Base-by-base conservation (phyloP, 2,113 vertebrate genomes). In the Pteropus alecto region DNA sequence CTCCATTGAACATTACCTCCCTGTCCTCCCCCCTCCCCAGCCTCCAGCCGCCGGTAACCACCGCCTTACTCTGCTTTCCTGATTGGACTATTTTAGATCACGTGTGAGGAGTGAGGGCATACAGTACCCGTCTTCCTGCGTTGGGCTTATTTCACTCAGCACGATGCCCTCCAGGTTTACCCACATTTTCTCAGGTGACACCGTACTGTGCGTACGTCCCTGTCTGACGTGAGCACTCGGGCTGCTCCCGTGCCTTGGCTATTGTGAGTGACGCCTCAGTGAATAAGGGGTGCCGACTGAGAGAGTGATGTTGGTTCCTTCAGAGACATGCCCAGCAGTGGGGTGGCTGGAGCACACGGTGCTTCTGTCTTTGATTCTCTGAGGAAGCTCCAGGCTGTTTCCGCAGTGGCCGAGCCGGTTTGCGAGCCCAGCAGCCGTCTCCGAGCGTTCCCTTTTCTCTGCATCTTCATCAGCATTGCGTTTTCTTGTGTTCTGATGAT, bases 141-240 rank as follows among this genome's bases (percentile, higher is more conserved):
- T 84, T 6, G 33, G 70, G 41, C 9, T 65, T 65, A n/a, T 43
- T 76, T 56, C 58, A 54, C 19, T 76, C 6, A 28, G 70, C 46
- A 43, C 2, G 9, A 48, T 28, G 5, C 7, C 48, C 71, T 77
- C 82, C 24, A 16, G 38, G 28, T 35, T n/a, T 61, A 35, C 9
- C 46, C 7, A 12, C 12, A 16, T 58, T 46, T 7, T 28, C 5
- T 0, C 21, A 24, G 3, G 13, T 14, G 13, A 48, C 3, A 2
- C 48, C 13, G 48, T 14, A 13, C 48, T 3, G 48, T 48, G 48
- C 3, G 12, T 48, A 14, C 48, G 13, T 48, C 48, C 48, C 3
- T 14, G 48, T 13, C 48, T 14, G 48, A 12, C 5, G 9, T 12
- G 11, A 28, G 14, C 0, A 33, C 33, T 74, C 33, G 24, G 81